A percentile compares a stretch with the other conserved stretches of the same genome.
Evolutionary conservation across 2,888 invertebrate species (phyloP).

Genomic region (Electrophaes corylata): DNA sequence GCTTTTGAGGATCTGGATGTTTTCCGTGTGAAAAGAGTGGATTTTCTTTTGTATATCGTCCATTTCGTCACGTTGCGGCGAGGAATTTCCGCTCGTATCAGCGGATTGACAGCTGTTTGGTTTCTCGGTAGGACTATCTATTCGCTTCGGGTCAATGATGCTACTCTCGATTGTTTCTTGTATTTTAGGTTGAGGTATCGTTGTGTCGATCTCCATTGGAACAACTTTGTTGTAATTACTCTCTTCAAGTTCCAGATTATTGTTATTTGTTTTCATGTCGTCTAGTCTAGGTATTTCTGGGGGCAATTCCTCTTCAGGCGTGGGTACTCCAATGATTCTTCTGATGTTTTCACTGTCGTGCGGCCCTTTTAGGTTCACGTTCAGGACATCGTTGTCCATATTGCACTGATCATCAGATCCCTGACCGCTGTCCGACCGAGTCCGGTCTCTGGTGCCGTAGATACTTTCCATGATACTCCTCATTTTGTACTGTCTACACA

Average conservation of each 20-base stretch:
- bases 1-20: constrained; percentile 85
- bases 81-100: constrained; percentile 79
- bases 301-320: constrained; percentile 68
- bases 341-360: constrained; percentile 73
- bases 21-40: constrained; percentile 86
- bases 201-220: constrained; percentile 77
- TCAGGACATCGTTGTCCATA: constrained; percentile 68
- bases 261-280: constrained; percentile 65
- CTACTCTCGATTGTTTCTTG: constrained; percentile 61
- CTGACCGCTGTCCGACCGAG: constrained; percentile 76
- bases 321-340: constrained; percentile 75
- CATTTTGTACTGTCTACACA: constrained; percentile 66
- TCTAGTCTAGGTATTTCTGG: constrained; percentile 63
- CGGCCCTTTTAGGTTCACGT: constrained; percentile 67
- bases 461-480: constrained; percentile 74
- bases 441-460: constrained; percentile 66
- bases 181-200: constrained; percentile 69
- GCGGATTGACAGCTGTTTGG: constrained; percentile 71
- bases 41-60: constrained; percentile 86
- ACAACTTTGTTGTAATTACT: constrained; percentile 70
- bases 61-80: constrained; percentile 82
- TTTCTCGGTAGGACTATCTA: constrained; percentile 70
- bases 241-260: constrained; percentile 69
- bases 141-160: constrained; percentile 57
- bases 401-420: constrained; percentile 76